Evolutionary conservation across 2,888 invertebrate species (phyloP), one percentile per base, ranked within the genome.

Genomic region (Perizoma affinitatum): DNA sequence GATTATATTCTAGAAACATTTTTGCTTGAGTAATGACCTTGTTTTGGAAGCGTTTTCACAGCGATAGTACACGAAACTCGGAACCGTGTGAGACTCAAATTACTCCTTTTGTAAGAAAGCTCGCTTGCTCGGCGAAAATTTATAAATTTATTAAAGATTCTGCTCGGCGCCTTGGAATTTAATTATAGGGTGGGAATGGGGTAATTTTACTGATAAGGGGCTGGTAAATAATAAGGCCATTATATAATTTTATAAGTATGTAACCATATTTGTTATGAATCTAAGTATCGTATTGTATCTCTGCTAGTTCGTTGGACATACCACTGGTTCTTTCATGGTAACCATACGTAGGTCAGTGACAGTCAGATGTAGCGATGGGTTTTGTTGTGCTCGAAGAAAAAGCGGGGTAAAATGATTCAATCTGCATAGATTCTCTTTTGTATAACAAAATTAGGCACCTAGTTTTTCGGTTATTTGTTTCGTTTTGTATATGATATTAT

Each of bases 121-220:
- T 34, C 79, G 80, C 74, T 72, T 73, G 76, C 78, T 78, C 75
- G 66, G 34, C 48, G 52, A 49, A 87, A 88, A 88, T 88, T 89
- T 88, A 86, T 86, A 88, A 91, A 91, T 90, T 88, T 88, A 87
- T 88, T 85, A 88, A 87, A 83, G 79, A 80, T 75, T 76, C 74
- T 67, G 71, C 68, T 66, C 68, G 69, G 59, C 40, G 43, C 45
- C 63, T 54, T 58, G 67, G 75, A 82, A 84, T 83, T 84, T 84
- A 82, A 86, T 87, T 82, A 85, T 72, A 56, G 61, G 62, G 63
- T 35, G 35, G 8, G 44, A n/a, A 42, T 36, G 54, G 46, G 38
- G 43, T 11, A 6, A 43, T 55, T 46, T 55, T 63, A 54, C 41
- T 49, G 34, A 38, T 40, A 50, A 41, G 5, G 11, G 49, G 40